Percentiles rank a stretch among this genome's conserved stretches.
Evolutionary conservation across 2,797 vertebrate species (phyloP).

Genomic region (Characodon lateralis): DNA sequence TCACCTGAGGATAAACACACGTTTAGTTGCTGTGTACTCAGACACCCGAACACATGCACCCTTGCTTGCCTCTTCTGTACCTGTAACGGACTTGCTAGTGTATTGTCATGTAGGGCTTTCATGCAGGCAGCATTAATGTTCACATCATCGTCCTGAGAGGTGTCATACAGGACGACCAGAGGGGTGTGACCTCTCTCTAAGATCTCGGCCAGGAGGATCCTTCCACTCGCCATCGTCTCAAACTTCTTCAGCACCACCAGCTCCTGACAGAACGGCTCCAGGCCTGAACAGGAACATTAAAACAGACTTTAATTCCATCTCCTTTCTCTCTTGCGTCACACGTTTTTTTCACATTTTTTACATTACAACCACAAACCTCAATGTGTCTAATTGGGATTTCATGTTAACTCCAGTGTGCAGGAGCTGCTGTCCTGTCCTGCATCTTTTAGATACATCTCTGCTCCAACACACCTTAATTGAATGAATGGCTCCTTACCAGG

Average conservation of each 20-base stretch:
- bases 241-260: constrained; percentile 87
- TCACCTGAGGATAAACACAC: constrained; percentile 78
- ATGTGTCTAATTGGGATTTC: neutral
- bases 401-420: no score
- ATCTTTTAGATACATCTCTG: no score
- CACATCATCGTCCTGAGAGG: constrained; percentile 95
- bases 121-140: constrained; percentile 94
- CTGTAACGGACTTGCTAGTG: constrained; percentile 86
- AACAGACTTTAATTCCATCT: neutral
- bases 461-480: no score
- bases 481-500: no score
- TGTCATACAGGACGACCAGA: constrained; percentile 92
- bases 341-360: neutral
- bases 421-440: no score
- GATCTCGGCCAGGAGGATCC: constrained; percentile 94
- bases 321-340: neutral
- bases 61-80: constrained; percentile 61
- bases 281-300: constrained; percentile 74
- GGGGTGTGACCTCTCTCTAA: constrained; percentile 84
- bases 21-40: neutral
- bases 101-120: constrained; percentile 89
- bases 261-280: constrained; percentile 90
- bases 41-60: neutral
- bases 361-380: neutral
- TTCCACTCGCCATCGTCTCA: constrained; percentile 88